Base-by-base conservation (phyloP, 2,113 vertebrate genomes). In the Potamarius usumacintae region DNA sequence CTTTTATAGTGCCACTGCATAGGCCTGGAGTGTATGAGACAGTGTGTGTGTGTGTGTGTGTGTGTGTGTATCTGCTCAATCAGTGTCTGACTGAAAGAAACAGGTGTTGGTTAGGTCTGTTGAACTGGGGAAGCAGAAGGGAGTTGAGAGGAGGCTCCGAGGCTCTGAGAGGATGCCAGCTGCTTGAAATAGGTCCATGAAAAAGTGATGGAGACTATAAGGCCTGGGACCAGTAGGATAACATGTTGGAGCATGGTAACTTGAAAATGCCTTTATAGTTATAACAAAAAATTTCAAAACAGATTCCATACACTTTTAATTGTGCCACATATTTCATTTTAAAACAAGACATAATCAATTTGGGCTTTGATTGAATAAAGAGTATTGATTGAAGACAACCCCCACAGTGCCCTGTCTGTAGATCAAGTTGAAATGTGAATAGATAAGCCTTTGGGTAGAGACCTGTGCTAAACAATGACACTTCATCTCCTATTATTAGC, bases 81-180 rank as follows among this genome's bases (percentile, higher is more conserved):
- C 4, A 12, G 20, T 25, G 58, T 62, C 10, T 93, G 94, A 94
- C 65, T 91, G 94, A 94, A 89, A 83, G 85, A 87, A 92, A 90
- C 94, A 94, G 92, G 91, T 94, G 94, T 82, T 76, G 80, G 83
- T 20, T 82, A 20, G 88, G 90, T 90, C 92, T 92, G 92, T 87
- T 94, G 92, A 94, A 89, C 91, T 90, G 87, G 50, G 79, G 62
- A 78, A 87, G 65, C 87, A 84, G 86, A 25, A 67, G 80, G 9
- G 65, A 85, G 89, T 55, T 80, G 74, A 84, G 78, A 63, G 67
- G 80, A 84, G 17, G 52, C 60, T 72, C 20, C 62, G 30, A 88
- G 72, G 34, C 42, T 42, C 42, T 42, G 42, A 42, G 42, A 42
- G 57, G 89, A 90, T 82, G 34, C 81, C 84, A 91, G 90, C 88